phyloP scores from a whole-genome alignment of 1,140 invertebrate genomes.

The Bicyclus anynana region DNA sequence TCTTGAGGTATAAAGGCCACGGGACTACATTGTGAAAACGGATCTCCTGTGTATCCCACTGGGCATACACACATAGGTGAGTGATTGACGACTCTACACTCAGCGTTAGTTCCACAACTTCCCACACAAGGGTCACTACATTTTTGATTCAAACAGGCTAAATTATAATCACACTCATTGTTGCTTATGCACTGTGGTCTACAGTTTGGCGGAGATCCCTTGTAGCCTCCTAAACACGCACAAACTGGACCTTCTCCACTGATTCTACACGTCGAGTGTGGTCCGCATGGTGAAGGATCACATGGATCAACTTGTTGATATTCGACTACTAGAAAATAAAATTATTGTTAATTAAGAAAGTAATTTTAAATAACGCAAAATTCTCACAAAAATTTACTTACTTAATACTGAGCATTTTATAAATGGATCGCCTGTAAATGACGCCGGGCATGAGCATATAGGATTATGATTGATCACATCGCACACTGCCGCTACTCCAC shows the following conservation, averaged over 20 bases:
- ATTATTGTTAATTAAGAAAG: not conserved
- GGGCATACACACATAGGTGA: constrained; percentile 82
- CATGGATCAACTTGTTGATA: constrained; percentile 80
- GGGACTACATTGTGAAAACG: constrained; percentile 76
- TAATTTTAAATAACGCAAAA: not conserved
- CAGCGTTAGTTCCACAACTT: constrained; percentile 83
- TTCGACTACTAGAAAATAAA: constrained; percentile 32
- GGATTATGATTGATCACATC: constrained; percentile 82
- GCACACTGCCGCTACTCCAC: constrained; percentile 80
- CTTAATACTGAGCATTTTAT: constrained; percentile 76
- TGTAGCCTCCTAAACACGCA: constrained; percentile 81
- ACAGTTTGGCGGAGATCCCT: constrained; percentile 84
- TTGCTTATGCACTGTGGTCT: constrained; percentile 85
- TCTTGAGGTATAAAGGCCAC: constrained; percentile 40
- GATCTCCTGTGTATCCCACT: constrained; percentile 77
- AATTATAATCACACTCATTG: constrained; percentile 83
- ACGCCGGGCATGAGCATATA: constrained; percentile 80
- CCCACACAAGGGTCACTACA: constrained; percentile 85
- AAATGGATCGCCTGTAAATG: constrained; percentile 81
- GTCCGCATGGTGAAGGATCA: constrained; percentile 83
- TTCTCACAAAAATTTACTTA: constrained; percentile 76
- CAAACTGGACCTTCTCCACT: constrained; percentile 78
- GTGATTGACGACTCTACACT: constrained; percentile 83
- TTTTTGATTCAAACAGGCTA: constrained; percentile 85
- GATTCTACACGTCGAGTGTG: constrained; percentile 85